Evolutionary conservation across 1,140 invertebrate genomes (phyloP), one percentile per base, ranked within the genome.

Genomic region (Micrasema longulum): DNA sequence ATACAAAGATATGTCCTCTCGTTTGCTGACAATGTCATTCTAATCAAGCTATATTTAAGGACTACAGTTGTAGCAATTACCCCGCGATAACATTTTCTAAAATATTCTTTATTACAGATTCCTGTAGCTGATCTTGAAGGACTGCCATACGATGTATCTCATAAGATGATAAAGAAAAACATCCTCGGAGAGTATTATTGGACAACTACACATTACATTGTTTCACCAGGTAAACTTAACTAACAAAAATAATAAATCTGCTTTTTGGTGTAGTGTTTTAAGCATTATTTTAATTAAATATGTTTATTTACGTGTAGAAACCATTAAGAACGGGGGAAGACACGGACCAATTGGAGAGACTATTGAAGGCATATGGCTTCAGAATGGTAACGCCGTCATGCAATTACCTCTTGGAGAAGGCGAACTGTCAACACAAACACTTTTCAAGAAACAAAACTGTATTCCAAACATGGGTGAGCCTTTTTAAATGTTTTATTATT

Each of bases 361-460:
- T 5, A 83, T 82, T 72, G 81, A 81, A 35, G 82, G 82, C 14
- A 48, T 84, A 12, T 83, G 81, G 81, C 79, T 83, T 5, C 77
- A 78, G 16, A 80, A 81, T 1, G 78, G 77, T 1, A 78, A 80
- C 45, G 76, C 77, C n/a, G 77, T 83, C 6, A 79, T 81, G 66
- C 76, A 79, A 26, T 80, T 84, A 3, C 81, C 83, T 0, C 78
- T 78, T 66, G 78, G 79, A 1, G 82, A 83, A 63, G 76, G 76
- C 0, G 81, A 83, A 35, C 67, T 84, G 0, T 78, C 78, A 43
- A 79, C 77, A 12, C 68, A 77, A 55, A 82, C 82, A 0, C 67
- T 79, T 0, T 84, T 79, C 69, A 82, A 81, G 69, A 83, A 83
- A 74, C 80, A 83, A 69, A 83, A 83, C 69, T 84, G 83, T 68